These are phyloP conservation scores for Pseudomugil tenellus DNA, from an alignment of 2,797 vertebrate species.

Conservation along the genomic window DNA sequence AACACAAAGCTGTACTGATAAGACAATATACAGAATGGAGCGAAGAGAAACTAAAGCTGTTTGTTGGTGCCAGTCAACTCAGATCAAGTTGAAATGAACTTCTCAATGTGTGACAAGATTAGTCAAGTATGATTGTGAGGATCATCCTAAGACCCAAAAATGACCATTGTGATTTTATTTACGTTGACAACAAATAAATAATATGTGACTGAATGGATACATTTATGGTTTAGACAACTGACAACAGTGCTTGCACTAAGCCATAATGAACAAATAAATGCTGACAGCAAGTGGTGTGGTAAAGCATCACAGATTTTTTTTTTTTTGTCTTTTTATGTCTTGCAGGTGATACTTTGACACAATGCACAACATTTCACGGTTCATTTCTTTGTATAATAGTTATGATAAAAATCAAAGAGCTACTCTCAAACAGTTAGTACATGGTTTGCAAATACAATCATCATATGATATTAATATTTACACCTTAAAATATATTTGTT, in stretches of 20 bases:
- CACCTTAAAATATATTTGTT: conserved; percentile 84
- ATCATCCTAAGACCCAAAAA: conserved; percentile 55
- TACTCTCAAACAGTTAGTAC: conserved; percentile 79
- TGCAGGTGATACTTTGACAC: conserved; percentile 80
- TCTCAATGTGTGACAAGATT: conserved; percentile 25
- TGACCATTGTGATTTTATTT: conserved; percentile 61
- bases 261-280: conserved; percentile 75
- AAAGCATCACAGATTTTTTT: conserved; percentile 75
- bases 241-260: conserved; percentile 79
- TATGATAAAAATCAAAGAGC: conserved; percentile 80
- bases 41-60: conserved; percentile 37
- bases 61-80: conserved; percentile 37
- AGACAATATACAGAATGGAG: conserved; percentile 49
- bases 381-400: conserved; percentile 78
- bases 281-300: conserved; percentile 77
- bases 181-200: conserved; percentile 78
- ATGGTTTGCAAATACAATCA: conserved; percentile 83
- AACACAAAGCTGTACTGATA: conserved; percentile 61
- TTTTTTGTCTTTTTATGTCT: conserved; percentile 55
- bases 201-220: conserved; percentile 63
- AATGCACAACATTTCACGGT: conserved; percentile 80
- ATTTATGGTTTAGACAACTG: conserved; percentile 73
- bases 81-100: conserved; percentile 34
- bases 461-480: conserved; percentile 81
- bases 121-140: conserved; percentile 44